These are phyloP conservation scores for Phthorimaea operculella DNA, from an alignment of 1,140 invertebrate genomes.

Conservation along the genomic window DNA sequence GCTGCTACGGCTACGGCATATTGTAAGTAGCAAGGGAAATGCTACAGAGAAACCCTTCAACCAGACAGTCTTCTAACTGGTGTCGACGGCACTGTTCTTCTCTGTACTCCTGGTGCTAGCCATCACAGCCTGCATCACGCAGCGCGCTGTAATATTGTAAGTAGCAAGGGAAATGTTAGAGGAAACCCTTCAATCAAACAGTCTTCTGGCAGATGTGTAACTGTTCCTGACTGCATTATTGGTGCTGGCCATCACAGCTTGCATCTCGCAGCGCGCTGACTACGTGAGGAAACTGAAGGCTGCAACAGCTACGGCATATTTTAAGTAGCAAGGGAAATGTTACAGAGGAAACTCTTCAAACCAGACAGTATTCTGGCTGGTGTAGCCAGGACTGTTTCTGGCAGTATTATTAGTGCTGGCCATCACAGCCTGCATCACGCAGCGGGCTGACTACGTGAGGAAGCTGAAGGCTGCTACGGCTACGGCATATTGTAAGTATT, in stretches of 20 bases:
- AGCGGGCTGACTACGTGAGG: conserved; percentile 83
- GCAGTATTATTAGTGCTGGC: conserved; percentile 81
- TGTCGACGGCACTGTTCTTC: conserved; percentile 82
- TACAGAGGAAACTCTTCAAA: no score
- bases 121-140: conserved; percentile 82
- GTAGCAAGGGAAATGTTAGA: no score
- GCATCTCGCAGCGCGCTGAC: conserved; percentile 82
- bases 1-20: conserved; percentile 93
- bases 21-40: conserved; percentile 73
- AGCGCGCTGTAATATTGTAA: conserved; percentile 89
- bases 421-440: conserved; percentile 82
- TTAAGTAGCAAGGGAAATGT: no score
- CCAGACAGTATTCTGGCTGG: conserved; percentile 78
- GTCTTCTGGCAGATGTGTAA: conserved; percentile 83
- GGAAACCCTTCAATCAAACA: conserved; percentile 72
- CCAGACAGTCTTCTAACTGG: conserved; percentile 80
- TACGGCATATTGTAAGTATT: conserved; percentile 87
- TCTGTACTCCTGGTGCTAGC: conserved; percentile 81
- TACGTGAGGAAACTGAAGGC: conserved; percentile 92
- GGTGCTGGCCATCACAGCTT: conserved; percentile 81
- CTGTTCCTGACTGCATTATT: conserved; percentile 83
- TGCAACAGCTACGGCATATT: conserved; percentile 91
- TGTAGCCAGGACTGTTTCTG: conserved; percentile 82
- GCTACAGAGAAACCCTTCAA: no score
- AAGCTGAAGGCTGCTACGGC: conserved; percentile 94